Base-by-base conservation (phyloP, 2,888 invertebrate species). In the Cheilosia vernalis region DNA sequence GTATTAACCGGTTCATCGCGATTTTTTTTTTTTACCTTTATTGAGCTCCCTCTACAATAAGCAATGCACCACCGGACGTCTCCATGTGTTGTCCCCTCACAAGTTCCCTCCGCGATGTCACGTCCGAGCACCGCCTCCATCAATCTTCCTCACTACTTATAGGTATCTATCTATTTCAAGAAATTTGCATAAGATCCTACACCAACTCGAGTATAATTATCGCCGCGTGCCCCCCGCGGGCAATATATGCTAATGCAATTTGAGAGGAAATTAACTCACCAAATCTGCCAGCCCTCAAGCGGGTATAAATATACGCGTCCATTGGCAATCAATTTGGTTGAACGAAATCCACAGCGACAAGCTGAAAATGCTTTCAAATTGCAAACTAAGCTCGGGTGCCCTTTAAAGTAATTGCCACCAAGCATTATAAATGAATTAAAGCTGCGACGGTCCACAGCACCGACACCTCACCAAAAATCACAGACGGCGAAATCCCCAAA, bases 351-450 rank as follows among this genome's bases (percentile, higher is more conserved):
- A n/a, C 70, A 33, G 37, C 56, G 83, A 83, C 78, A 83, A 67
- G 19, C 42, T 44, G 67, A 67, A 73, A 66, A 73, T 53, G 69
- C 49, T 51, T 56, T 55, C 51, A 67, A 83, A 78, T 83, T 67
- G 78, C 73, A 63, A 78, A 72, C 66, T 78, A 83, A 83, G 78
- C 78, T 73, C 10, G 37, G 83, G 55, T 63, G 30, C 56, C 56
- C 73, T 73, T 83, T 78, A 73, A 83, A 83, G 61, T 78, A 83
- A 83, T 78, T 83, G 78, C 67, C 83, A 63, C 56, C 4, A 24
- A 61, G 56, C 78, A 78, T 78, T 83, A 78, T 63, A 83, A 83
- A 83, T 73, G 63, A 83, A 83, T 83, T 78, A 83, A 83, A 83
- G 49, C 67, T 19, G 33, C 61, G 63, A 67, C 56, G 61, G 78